Percentiles rank a stretch among this genome's conserved stretches.
Conservation (phyloP, 2,797 vertebrate genomes). For the Garrulus glandarius region DNA sequence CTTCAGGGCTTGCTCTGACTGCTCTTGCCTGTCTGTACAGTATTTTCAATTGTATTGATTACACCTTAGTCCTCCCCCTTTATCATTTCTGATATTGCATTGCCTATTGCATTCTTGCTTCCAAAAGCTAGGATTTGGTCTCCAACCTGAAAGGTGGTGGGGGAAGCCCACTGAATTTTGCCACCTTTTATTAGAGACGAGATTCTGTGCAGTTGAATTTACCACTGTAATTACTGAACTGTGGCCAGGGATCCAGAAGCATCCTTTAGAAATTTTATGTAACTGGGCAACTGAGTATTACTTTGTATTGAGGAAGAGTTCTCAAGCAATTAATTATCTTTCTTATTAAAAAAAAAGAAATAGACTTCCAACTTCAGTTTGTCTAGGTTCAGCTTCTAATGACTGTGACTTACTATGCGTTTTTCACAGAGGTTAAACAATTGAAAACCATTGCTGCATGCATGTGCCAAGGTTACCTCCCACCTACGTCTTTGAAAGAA, state of each 20-base stretch:
- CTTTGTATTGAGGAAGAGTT: neutral
- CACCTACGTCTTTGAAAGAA: neutral
- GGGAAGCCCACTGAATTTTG: neutral
- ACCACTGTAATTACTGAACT: neutral
- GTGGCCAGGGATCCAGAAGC: neutral
- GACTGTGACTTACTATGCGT: neutral
- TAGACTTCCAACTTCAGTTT: neutral
- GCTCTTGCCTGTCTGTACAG: neutral
- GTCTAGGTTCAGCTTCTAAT: neutral
- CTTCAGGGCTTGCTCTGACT: neutral
- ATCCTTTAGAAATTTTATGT: neutral
- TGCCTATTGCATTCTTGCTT: neutral
- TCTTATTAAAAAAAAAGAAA: neutral
- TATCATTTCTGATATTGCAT: neutral
- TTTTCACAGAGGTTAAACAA: neutral
- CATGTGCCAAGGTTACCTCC: neutral
- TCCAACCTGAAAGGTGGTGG: neutral
- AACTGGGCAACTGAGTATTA: neutral
- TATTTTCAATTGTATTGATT: neutral
- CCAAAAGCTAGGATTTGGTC: neutral
- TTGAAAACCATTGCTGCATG: neutral
- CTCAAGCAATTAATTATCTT: neutral
- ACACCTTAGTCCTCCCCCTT: neutral
- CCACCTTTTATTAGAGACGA: neutral
- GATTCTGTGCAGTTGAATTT: neutral